Percentiles rank a stretch among this genome's conserved stretches.
Conservation (phyloP, 2,888 invertebrate species). For the Trileptium ribeirensis region DNA sequence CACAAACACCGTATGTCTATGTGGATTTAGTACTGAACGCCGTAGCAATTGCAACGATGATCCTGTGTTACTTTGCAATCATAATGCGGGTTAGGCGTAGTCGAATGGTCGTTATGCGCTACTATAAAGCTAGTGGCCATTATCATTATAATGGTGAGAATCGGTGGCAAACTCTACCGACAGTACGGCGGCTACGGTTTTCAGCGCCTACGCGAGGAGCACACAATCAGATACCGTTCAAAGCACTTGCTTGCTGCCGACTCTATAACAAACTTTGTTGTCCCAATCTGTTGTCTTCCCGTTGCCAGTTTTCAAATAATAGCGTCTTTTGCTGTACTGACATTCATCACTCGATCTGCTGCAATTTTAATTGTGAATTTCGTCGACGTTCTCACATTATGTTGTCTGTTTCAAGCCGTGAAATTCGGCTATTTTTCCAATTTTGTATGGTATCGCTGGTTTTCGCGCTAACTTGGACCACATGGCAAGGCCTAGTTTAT, state of each 20-base stretch:
- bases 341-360: no score
- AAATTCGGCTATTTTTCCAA: slow-evolving; percentile 27
- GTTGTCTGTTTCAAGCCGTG: slow-evolving; percentile 19
- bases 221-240: no score
- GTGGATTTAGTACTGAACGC: slow-evolving; percentile 22
- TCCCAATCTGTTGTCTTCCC: no score
- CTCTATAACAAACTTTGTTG: no score
- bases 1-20: slow-evolving; percentile 19
- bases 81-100: slow-evolving; percentile 19
- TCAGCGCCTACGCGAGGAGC: no score
- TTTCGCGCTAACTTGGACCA: slow-evolving; percentile 17
- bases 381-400: no score
- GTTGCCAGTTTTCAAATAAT: no score
- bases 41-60: slow-evolving; percentile 17
- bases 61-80: slow-evolving; percentile 23
- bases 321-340: no score
- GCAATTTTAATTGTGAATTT: no score
- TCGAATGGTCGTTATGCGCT: slow-evolving; percentile 17
- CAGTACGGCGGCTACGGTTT: no score
- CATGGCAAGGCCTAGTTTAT: slow-evolving; percentile 27
- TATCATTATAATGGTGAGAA: no score
- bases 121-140: neutral
- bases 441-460: slow-evolving; percentile 25
- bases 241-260: no score
- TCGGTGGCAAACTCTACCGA: neutral